Evolutionary conservation across 1,140 invertebrate species (phyloP), one percentile per base, ranked within the genome.

Genomic region (Probaryconus sp.): DNA sequence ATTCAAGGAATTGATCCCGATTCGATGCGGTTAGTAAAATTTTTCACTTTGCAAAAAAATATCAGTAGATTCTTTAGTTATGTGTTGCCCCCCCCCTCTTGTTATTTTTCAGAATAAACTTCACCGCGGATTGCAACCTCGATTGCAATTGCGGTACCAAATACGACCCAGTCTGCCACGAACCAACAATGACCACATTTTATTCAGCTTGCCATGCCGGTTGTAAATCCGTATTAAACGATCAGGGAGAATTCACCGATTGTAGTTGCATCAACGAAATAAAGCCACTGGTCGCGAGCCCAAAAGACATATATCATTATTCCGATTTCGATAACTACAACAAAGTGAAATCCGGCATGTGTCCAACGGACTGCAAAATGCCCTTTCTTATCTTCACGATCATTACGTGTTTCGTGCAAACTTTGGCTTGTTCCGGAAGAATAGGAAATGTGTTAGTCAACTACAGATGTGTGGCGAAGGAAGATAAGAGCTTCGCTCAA

Each of bases 121-220:
- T 91, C 5, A 88, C 87, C 1, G 79, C 78, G 1, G 33, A 74
- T 1, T 92, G 91, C 72, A 92, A 92, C 60, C 35, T 45, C 0
- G 83, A 88, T 10, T 92, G 91, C 70, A 85, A 84, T 17, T 92
- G 91, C 75, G 85, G 86, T 0, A 81, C 90, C 0, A 89, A 89
- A 61, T 92, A 90, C 73, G 85, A 88, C 0, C 91, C 91, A 0
- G 90, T 92, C 1, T 92, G 91, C 64, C 88, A 90, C 56, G 87
- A 88, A 26, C 65, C 85, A 1, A 87, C 85, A 1, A 84, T 80
- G 55, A 88, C 88, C 9, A 91, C 90, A 1, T 92, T 87, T 61
- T 92, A 89, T 78, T 92, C 91, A 4, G 87, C 91, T 5, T 92
- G 91, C 72, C 91, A 92, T 69, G 91, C 91, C 0, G 91, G 91